These are phyloP conservation scores for Gallinago stenura DNA, from an alignment of 2,797 vertebrate species.

Conservation along the genomic window DNA sequence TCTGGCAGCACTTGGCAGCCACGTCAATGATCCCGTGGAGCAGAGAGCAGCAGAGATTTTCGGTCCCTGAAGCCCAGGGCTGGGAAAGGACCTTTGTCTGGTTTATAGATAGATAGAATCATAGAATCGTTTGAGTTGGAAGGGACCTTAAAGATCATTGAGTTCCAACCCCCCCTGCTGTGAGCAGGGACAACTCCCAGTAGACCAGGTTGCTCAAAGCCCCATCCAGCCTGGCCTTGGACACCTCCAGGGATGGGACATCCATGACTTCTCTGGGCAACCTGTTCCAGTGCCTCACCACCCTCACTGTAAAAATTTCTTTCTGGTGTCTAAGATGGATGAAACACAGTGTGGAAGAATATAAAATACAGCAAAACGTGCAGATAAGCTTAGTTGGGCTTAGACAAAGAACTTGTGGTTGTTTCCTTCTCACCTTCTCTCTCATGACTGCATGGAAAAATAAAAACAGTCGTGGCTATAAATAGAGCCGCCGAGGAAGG, in stretches of 20 bases:
- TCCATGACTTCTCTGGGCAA: no score
- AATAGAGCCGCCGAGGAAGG: constrained; percentile 33
- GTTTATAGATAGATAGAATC: background rate
- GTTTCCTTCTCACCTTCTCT: constrained; percentile 21
- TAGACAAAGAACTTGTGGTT: background rate
- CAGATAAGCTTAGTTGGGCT: background rate
- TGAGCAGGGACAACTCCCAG: no score
- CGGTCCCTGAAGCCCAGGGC: background rate
- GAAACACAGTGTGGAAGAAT: background rate
- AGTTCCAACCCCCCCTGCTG: no score
- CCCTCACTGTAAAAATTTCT: no score
- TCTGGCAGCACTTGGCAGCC: background rate
- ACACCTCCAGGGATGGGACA: no score
- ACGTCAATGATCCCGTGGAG: background rate
- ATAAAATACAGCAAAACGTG: background rate
- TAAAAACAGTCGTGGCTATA: constrained; percentile 45
- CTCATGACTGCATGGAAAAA: constrained; percentile 23
- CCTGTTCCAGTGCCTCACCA: no score
- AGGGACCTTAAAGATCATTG: no score
- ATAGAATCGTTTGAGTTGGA: no score
- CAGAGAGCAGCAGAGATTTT: background rate
- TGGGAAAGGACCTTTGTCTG: background rate
- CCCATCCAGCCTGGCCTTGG: no score
- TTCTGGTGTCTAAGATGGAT: background rate
- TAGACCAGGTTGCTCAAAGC: no score